phyloP scores from a whole-genome alignment of 2,888 invertebrate species.

The Xanthia icteritia region DNA sequence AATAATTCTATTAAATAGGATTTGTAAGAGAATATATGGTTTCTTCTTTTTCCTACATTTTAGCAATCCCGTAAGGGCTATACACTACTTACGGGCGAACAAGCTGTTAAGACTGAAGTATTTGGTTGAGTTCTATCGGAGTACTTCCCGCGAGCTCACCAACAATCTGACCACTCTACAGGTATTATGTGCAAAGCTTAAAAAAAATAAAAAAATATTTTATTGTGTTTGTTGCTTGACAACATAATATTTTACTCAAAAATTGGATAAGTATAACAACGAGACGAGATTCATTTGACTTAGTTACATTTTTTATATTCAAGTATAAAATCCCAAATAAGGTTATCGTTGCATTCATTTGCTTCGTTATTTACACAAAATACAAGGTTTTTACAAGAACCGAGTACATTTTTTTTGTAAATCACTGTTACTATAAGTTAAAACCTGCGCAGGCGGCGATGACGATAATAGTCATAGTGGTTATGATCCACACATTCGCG shows the following conservation, averaged over 20 bases:
- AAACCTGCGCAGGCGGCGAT: conserved; percentile 76
- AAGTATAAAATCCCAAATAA: no score
- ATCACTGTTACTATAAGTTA: conserved; percentile 14
- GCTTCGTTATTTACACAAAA: neutral
- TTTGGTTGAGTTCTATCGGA: conserved; percentile 82
- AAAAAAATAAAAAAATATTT: neutral
- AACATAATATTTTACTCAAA: neutral
- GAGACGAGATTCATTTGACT: neutral
- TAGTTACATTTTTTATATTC: no score
- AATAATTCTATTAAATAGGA: neutral
- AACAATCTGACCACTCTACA: conserved; percentile 85
- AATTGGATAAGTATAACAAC: no score
- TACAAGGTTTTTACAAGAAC: neutral
- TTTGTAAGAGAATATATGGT: neutral
- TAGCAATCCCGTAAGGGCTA: conserved; percentile 73
- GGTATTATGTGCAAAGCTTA: conserved; percentile 67
- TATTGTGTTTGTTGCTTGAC: neutral
- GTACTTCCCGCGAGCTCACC: conserved; percentile 83
- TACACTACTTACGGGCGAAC: conserved; percentile 82
- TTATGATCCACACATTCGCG: conserved; percentile 83
- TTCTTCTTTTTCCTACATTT: neutral
- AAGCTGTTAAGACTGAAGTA: conserved; percentile 84
- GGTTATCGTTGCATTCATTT: neutral
- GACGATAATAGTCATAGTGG: conserved; percentile 78
- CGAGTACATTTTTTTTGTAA: neutral